These are phyloP conservation scores for Onychostoma macrolepis DNA, from an alignment of 2,113 vertebrate genomes.

Conservation along the genomic window DNA sequence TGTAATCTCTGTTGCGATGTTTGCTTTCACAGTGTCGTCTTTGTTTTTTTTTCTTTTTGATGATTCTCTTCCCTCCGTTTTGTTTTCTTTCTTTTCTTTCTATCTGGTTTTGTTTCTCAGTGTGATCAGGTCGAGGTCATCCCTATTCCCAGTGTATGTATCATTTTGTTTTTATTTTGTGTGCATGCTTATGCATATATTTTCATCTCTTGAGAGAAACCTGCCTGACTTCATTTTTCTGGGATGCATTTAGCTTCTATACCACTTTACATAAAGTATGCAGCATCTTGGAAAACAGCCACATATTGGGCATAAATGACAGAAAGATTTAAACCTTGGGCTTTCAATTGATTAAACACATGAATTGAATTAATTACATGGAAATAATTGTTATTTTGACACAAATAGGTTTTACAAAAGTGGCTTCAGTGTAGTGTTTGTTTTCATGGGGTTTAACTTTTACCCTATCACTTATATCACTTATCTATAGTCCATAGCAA, in stretches of 20 bases:
- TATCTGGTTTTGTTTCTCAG: conserved; percentile 72
- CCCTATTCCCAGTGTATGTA: conserved; percentile 94
- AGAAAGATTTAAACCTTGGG: not conserved
- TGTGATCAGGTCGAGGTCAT: conserved; percentile 94
- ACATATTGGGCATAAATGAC: not conserved
- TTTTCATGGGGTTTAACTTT: not conserved
- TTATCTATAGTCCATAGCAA: not conserved
- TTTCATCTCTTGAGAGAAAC: conserved; percentile 52
- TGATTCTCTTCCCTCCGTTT: not conserved
- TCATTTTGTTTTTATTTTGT: conserved; percentile 64
- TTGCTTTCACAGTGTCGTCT: conserved; percentile 21
- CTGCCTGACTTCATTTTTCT: conserved; percentile 23
- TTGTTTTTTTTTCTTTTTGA: conserved; percentile 62
- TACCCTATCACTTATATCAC: not conserved
- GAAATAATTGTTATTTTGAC: not conserved
- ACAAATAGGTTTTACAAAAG: not conserved
- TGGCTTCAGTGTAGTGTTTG: not conserved
- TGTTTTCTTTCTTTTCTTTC: conserved; percentile 65
- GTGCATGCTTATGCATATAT: conserved; percentile 56
- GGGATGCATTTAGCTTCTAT: not conserved
- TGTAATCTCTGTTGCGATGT: not conserved
- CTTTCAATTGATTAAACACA: not conserved
- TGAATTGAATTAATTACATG: not conserved
- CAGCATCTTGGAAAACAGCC: not conserved
- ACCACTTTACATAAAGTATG: not conserved